Evolutionary conservation across 92 coral and sea anemone genomes (phyloP), one percentile per base, ranked within the genome.

Genomic region (Plumapathes pennacea): DNA sequence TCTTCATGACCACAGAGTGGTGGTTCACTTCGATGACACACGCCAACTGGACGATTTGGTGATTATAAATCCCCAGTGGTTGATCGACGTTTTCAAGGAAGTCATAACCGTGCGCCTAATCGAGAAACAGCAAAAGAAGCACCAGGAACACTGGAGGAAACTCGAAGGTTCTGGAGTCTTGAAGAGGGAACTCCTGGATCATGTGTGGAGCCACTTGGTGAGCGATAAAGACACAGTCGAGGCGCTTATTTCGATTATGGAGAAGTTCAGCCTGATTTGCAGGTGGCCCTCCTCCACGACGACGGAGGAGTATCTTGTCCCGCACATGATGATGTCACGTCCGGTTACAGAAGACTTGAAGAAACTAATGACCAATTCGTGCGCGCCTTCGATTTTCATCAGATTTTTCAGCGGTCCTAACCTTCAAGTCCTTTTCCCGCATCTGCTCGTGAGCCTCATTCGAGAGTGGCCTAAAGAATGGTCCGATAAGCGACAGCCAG

Each of bases 21-120:
- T 83, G 27, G 67, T 83, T 29, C 80, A 70, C 36, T 72, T 78
- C 61, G 62, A 38, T 30, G 75, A 71, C 18, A 53, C 70, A 0
- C 23, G 46, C 14, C 59, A 44, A 4, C 53, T 61, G 45, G 38
- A 45, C 26, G 42, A 49, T 12, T 10, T 63, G 49, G 59, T 83
- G 17, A 45, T 83, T n/a, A 25, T 83, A 37, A 57, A 83, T 32
- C 69, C 76, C 22, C 69, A 58, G 24, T 83, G 90, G 90, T 44
- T 83, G 50, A 64, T 71, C 45, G 74, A 78, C 24, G 60, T 77
- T 14, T 78, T 83, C 39, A 71, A 66, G 53, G 54, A 64, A 38
- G 76, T 83, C 14, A 83, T 83, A 33, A 77, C 90, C 31, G 52
- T 83, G 5, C 48, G 44, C 41, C 62, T 67, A 0, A 51, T 40